Evolutionary conservation across 2,113 vertebrate genomes (phyloP), one percentile per base, ranked within the genome.

Genomic region (Dromas ardeola): DNA sequence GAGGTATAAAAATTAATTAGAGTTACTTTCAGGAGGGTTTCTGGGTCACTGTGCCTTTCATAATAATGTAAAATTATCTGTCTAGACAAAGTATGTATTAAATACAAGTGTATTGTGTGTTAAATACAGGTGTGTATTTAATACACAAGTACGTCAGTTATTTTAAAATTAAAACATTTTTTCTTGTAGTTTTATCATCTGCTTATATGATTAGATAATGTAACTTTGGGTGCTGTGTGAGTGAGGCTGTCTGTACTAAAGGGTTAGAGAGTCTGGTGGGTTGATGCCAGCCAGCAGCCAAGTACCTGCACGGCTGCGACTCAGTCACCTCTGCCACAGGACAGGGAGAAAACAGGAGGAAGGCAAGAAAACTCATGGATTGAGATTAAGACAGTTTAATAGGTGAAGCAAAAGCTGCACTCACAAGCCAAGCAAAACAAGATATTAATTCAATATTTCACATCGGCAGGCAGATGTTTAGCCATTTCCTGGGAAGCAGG

Each of bases 271-370:
- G 7, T 9, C 15, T n/a, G 29, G 18, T 43, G 52, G 23, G 27
- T 13, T 81, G 32, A 16, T 3, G 3, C 74, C 74, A 53, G 42
- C 42, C 47, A 52, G 42, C 59, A 85, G 63, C 80, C 58, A 38
- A 8, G 22, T 38, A 32, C 30, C n/a, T 14, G 29, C 22, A 29
- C 14, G 34, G 70, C 47, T 1, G 0, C 59, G 78, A 12, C 27
- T 40, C 47, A 2, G 20, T 38, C 65, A 45, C 27, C 13, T 79
- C 49, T 86, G 38, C 20, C 4, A 1, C 0, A 0, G 38, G 23
- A 63, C 42, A 25, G 34, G 38, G n/a, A 82, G 38, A 53, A 86
- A 58, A 58, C 1, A 59, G 61, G 65, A 58, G 58, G 53, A 62
- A 21, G 14, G 30, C 38, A 43, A 38, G 56, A 73, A 55, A n/a